These are phyloP conservation scores for Antheraea assamensis DNA, from an alignment of 2,888 invertebrate species.

Conservation along the genomic window DNA sequence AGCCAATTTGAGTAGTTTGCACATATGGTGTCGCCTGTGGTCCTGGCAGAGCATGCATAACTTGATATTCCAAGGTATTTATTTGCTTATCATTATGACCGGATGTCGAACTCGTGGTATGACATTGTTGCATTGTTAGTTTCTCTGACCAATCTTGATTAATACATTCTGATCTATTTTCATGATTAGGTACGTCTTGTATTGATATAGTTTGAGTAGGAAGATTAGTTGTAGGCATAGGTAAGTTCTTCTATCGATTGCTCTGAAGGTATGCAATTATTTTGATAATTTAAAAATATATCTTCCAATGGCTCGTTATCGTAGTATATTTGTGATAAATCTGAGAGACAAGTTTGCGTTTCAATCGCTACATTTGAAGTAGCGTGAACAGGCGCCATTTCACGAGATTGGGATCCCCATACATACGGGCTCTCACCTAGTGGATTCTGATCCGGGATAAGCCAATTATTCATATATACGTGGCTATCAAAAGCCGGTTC, in stretches of 20 bases:
- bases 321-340: not conserved
- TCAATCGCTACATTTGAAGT: slow-evolving; percentile 4
- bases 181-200: not conserved
- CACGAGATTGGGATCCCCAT: not conserved
- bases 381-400: not conserved
- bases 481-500: not conserved
- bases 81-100: not conserved
- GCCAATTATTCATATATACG: not conserved
- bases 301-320: not conserved
- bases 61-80: slow-evolving; percentile 1
- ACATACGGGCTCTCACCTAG: not conserved
- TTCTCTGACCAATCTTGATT: slow-evolving; percentile 3
- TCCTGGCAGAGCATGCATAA: not conserved
- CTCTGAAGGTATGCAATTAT: not conserved
- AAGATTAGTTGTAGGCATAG: not conserved
- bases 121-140: not conserved
- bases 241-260: not conserved
- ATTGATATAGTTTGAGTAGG: not conserved
- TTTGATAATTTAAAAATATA: not conserved
- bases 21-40: not conserved
- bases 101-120: not conserved
- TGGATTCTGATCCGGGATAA: not conserved
- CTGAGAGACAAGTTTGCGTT: not conserved
- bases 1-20: not conserved
- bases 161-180: not conserved